phyloP scores from a whole-genome alignment of 1,140 invertebrate species.

The Aricia agestis region DNA sequence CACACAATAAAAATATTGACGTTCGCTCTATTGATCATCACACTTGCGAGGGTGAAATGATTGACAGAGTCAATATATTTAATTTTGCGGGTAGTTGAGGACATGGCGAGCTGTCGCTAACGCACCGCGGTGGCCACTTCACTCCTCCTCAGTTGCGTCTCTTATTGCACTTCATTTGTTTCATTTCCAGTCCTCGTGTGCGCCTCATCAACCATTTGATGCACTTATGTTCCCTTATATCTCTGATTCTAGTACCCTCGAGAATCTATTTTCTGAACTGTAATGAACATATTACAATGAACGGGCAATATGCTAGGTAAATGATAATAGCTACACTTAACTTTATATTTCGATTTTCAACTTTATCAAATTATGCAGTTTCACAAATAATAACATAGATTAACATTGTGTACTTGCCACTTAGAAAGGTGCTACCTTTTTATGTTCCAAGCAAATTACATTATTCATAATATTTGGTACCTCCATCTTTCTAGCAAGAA shows the following conservation, averaged over 20 bases:
- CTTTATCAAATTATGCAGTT: too few species aligned
- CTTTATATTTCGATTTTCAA: background rate
- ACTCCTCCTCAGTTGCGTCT: slow-evolving; percentile 31
- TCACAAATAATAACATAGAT: too few species aligned
- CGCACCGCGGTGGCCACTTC: slow-evolving; percentile 46
- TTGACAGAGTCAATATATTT: slow-evolving; percentile 70
- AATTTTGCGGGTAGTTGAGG: slow-evolving; percentile 73
- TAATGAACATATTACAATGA: background rate
- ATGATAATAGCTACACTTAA: background rate
- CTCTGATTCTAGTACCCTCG: slow-evolving; percentile 21
- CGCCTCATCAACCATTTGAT: background rate
- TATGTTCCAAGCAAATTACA: too few species aligned
- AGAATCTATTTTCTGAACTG: background rate
- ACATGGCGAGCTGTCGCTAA: slow-evolving; percentile 62
- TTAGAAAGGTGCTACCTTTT: too few species aligned
- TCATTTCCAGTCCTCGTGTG: slow-evolving; percentile 20
- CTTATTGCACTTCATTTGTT: slow-evolving; percentile 56
- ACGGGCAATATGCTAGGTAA: background rate
- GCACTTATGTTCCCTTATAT: background rate
- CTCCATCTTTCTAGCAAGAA: too few species aligned
- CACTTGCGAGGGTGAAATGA: slow-evolving; percentile 64
- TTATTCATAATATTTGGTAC: too few species aligned
- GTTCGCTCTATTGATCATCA: slow-evolving; percentile 2
- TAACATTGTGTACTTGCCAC: too few species aligned
- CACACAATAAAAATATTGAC: background rate